Percentiles rank a stretch among this genome's conserved stretches.
These are phyloP conservation scores for Scartelaos histophorus DNA, from an alignment of 2,113 vertebrate species.

Conservation along the genomic window DNA sequence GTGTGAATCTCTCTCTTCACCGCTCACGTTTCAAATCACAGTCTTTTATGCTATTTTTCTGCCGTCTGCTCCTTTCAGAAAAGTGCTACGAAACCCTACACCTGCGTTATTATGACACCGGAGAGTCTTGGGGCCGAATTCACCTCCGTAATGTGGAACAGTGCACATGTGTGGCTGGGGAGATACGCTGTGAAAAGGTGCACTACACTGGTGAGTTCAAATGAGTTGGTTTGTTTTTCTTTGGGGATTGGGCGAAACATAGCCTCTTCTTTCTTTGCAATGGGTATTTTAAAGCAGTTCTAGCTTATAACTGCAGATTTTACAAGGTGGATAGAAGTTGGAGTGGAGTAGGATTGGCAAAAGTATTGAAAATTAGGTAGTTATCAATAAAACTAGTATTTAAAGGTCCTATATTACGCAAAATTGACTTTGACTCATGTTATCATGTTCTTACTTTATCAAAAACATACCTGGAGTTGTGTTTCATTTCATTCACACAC, in stretches of 20 bases:
- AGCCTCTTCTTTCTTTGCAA: background rate
- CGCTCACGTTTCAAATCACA: constrained; percentile 42
- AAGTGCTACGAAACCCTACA: constrained; percentile 88
- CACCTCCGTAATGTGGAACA: constrained; percentile 79
- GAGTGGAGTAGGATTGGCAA: too few species aligned
- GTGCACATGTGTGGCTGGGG: constrained; percentile 77
- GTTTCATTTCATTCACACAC: too few species aligned
- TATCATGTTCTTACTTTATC: too few species aligned
- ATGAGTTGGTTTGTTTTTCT: constrained; percentile 1
- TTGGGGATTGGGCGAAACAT: constrained; percentile 25
- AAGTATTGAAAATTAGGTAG: too few species aligned
- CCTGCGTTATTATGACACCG: constrained; percentile 80
- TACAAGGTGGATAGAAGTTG: too few species aligned
- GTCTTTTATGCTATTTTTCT: constrained; percentile 24
- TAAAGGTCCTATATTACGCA: too few species aligned
- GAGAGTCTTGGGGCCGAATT: constrained; percentile 84
- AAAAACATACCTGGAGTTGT: too few species aligned
- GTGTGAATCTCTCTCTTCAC: constrained; percentile 17
- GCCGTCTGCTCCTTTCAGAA: constrained; percentile 66
- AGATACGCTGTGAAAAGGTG: constrained; percentile 62
- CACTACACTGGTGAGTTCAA: constrained; percentile 78
- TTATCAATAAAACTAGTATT: too few species aligned
- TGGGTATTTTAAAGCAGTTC: background rate
- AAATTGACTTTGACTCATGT: too few species aligned
- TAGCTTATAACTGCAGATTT: background rate